Base-by-base conservation (phyloP, 2,113 vertebrate genomes). In the Meriones unguiculatus region DNA sequence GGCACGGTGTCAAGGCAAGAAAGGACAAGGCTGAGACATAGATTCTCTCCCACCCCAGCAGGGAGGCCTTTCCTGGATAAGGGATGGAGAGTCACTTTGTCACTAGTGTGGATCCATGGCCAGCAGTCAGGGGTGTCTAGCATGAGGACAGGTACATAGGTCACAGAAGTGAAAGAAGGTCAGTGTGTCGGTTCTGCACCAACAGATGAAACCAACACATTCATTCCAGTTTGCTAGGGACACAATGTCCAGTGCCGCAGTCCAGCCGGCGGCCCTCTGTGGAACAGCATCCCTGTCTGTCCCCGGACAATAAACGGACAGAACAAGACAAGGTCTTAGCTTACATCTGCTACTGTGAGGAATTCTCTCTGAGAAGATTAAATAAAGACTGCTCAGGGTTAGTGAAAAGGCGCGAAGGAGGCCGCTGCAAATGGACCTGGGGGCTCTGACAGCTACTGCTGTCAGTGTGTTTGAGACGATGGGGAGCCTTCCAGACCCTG, bases 211-310 rank as follows among this genome's bases (percentile, higher is more conserved):
- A 50, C 59, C 25, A 14, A n/a, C 5, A 5, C 0, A 54, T 59
- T 52, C 72, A 25, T 77, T 62, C n/a, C 38, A 7, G 38, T 12
- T 70, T 57, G 41, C 14, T 11, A 3, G 41, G n/a, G 38, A 11
- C 17, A 2, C 5, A 1, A 4, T 24, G 32, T n/a, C 41, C 30
- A 28, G 3, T 9, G 28, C 50, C n/a, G 46, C 50, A 54, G 25
- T 46, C 25, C 3, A 12, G 18, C 30, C 14, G 1, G 4, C 22
- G 52, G 18, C 28, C 70, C 5, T 75, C 52, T 38, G 25, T 20
- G 57, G 15, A 38, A 5, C 11, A 2, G 1, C 11, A 1, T 25
- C 8, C 12, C 9, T 20, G n/a, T 17, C 41, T 28, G 0, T 8
- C 15, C 65, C 52, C 46, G 65, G 81, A 65, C 35, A 62, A 62